Evolutionary conservation across 1,140 invertebrate species (phyloP), one percentile per base, ranked within the genome.

Genomic region (Drosophila takahashii): DNA sequence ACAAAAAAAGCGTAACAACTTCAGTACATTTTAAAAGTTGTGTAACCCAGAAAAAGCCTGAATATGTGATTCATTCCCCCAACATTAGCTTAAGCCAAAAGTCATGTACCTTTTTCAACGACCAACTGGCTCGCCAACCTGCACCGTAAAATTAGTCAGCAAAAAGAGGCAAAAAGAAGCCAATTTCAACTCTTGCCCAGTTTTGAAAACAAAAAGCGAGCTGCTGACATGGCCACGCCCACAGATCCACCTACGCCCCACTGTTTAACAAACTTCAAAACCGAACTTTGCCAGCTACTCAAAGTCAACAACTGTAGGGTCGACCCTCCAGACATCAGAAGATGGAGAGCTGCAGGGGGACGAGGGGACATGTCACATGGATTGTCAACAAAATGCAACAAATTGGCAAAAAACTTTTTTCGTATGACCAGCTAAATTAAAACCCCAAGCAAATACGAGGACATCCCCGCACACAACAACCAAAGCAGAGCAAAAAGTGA

Each of bases 311-410:
- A 78, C 79, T 81, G 54, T 54, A 56, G 76, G 64, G 60, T 41
- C 57, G 32, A 58, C 52, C 60, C 57, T 59, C 57, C 48, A 54
- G 56, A 64, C 41, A 60, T 10, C 16, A 29, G 4, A 34, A 32
- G 32, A 52, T 26, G 42, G 9, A 16, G 13, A 53, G 45, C 15
- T 51, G 32, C 48, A 59, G 73, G 60, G 59, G 54, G 53, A 59
- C 64, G 62, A 44, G 36, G 48, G 51, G 18, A 9, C 44, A 78
- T 83, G 79, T 83, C 79, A 83, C 79, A 77, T 79, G 80, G 81
- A 83, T 78, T 83, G 79, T 83, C 79, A 83, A 83, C 79, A 83
- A 83, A 83, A 83, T 83, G 79, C 79, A 83, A 83, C 79, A 83
- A 83, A 81, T 81, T 81, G 79, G 74, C 79, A 81, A 83, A 81